These are phyloP conservation scores for Cephus cinctus DNA, from an alignment of 1,140 invertebrate genomes.

Conservation along the genomic window DNA sequence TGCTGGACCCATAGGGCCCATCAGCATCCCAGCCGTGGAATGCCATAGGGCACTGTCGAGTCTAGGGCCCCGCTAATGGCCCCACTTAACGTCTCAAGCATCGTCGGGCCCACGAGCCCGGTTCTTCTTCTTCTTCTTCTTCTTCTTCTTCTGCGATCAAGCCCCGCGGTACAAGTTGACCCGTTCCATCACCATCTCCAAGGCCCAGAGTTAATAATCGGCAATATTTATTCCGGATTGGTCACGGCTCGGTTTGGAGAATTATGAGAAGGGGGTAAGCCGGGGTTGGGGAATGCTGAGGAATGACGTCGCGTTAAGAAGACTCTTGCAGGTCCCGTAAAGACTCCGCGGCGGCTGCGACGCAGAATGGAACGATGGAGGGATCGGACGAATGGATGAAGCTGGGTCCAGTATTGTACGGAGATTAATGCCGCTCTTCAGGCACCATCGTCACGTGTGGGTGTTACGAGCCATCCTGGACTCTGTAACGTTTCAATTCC, in stretches of 20 bases:
- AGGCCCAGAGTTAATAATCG: constrained; percentile 50
- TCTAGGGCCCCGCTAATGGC: constrained; percentile 48
- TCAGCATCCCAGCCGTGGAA: no score
- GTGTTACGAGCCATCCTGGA: neutral
- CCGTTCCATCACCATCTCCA: constrained; percentile 1
- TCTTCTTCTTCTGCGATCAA: constrained; percentile 4
- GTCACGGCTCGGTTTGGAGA: constrained; percentile 51
- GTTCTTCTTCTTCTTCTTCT: constrained; percentile 3
- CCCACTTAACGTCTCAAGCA: constrained; percentile 56
- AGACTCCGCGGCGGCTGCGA: neutral
- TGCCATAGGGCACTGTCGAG: neutral
- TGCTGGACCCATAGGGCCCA: no score
- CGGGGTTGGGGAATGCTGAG: constrained; percentile 8
- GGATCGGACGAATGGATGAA: neutral
- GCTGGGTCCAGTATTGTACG: constrained; percentile 32
- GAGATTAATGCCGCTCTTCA: constrained; percentile 48
- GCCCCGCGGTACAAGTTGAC: neutral
- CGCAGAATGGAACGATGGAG: constrained; percentile 11
- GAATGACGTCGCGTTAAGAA: constrained; percentile 34
- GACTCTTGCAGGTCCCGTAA: neutral
- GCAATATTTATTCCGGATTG: constrained; percentile 56
- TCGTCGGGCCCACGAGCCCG: constrained; percentile 22
- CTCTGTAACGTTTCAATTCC: no score
- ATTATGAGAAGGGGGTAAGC: constrained; percentile 44
- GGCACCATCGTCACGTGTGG: neutral